A percentile compares a stretch with the other conserved stretches of the same genome.
Evolutionary conservation across 2,113 vertebrate species (phyloP).

Genomic region (Callopanchax toddi): DNA sequence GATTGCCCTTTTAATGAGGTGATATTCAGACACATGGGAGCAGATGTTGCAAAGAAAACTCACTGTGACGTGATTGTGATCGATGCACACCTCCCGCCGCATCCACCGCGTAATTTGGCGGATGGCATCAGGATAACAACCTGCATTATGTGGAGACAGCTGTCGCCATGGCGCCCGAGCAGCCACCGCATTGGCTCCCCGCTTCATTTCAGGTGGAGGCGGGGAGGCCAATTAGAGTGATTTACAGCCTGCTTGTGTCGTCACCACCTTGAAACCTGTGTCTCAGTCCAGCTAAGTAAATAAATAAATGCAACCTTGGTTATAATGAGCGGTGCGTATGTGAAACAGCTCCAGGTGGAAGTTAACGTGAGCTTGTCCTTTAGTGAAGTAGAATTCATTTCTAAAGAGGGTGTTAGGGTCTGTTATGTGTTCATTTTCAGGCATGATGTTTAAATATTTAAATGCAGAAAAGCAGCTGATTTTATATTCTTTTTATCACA

Average conservation of each 20-base stretch:
- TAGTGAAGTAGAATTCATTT: background rate
- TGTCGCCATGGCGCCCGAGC: conserved; percentile 70
- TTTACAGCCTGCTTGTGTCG: conserved; percentile 64
- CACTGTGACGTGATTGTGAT: conserved; percentile 71
- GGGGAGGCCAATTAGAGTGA: conserved; percentile 74
- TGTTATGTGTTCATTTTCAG: background rate
- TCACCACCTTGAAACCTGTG: conserved; percentile 60
- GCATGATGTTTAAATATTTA: background rate
- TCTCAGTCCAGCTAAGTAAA: conserved; percentile 22
- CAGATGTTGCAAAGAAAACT: conserved; percentile 76
- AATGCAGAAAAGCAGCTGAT: too few species aligned
- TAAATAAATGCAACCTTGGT: conserved; percentile 27
- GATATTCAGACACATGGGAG: conserved; percentile 68
- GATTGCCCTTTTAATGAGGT: conserved; percentile 69
- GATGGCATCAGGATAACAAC: conserved; percentile 75
- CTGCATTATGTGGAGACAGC: conserved; percentile 74
- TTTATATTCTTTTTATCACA: too few species aligned
- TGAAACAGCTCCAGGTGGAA: conserved; percentile 14
- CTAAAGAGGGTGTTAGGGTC: background rate
- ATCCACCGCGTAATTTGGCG: conserved; percentile 66
- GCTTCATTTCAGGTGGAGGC: conserved; percentile 61
- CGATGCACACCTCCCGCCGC: conserved; percentile 60
- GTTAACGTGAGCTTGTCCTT: conserved; percentile 12
- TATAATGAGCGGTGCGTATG: background rate
- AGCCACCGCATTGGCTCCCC: conserved; percentile 51